These are phyloP conservation scores for Drosophila fulvimacula DNA, from an alignment of 2,888 invertebrate genomes.

Conservation along the genomic window DNA sequence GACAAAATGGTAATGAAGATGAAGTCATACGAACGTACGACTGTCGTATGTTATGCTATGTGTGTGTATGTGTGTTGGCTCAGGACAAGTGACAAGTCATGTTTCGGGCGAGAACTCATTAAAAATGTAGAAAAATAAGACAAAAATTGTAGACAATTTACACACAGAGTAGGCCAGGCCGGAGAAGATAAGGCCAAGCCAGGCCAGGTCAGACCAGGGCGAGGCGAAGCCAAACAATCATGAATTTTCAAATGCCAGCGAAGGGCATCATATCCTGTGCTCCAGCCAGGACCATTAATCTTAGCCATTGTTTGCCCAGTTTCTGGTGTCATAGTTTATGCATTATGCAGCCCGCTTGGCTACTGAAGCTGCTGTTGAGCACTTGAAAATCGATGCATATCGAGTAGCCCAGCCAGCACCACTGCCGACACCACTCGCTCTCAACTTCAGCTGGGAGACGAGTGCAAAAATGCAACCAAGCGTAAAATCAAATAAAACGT, in stretches of 20 bases:
- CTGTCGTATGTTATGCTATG: not conserved
- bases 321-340: constrained; percentile 70
- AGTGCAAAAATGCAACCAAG: constrained; percentile 71
- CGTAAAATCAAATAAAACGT: constrained; percentile 82
- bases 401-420: constrained; percentile 53
- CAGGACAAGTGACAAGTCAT: constrained; percentile 48
- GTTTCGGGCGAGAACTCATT: constrained; percentile 49
- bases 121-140: constrained; percentile 40
- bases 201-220: not conserved
- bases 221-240: constrained; percentile 35
- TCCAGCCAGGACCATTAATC: constrained; percentile 63
- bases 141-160: constrained; percentile 55
- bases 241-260: constrained; percentile 47
- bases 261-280: constrained; percentile 43
- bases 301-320: constrained; percentile 65
- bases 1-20: constrained; percentile 61
- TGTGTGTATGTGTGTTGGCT: not conserved
- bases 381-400: constrained; percentile 76
- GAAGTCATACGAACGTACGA: constrained; percentile 59
- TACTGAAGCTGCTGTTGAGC: constrained; percentile 35
- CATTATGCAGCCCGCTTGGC: constrained; percentile 65
- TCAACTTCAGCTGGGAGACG: constrained; percentile 43
- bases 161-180: constrained; percentile 6
- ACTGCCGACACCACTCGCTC: not conserved
- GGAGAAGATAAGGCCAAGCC: not conserved